Base-by-base conservation (phyloP, 1,140 invertebrate species). In the Cydia pomonella region DNA sequence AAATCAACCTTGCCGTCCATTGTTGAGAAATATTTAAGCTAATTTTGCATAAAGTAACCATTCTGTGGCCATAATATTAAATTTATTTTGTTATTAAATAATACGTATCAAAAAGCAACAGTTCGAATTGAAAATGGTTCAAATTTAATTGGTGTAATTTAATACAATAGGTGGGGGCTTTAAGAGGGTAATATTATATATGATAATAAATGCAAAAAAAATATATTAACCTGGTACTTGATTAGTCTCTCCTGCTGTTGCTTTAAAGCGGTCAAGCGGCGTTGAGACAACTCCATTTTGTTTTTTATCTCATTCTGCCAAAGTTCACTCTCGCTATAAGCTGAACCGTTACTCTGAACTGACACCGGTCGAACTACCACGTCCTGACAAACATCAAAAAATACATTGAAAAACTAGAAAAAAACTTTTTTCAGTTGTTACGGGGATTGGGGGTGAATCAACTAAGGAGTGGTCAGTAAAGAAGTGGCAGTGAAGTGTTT, bases 251-350 rank as follows among this genome's bases (percentile, higher is more conserved):
- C 93, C 76, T 93, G 92, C 75, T 93, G 93, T 74, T 93, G 90
- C 77, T 93, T 93, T 10, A 93, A 81, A 16, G 93, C 89, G 23
- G 85, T 81, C 63, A 93, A 77, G 16, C 91, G 85, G 75, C 91
- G 87, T 80, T 93, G 90, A 3, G 93, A 93, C 73, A 93, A 75
- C 78, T 93, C 93, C 88, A 93, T 92, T 85, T 93, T 93, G 71
- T 87, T 91, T 81, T 93, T 93, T 63, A 93, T 89, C 80, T 93
- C 93, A 80, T 90, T 93, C 77, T 93, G 92, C 92, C 92, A 93
- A 50, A 93, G 82, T 74, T 93, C 92, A 84, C 93, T 93, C n/a
- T 93, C 92, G 72, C 93, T 93, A 76, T 92, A 93, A 5, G 86
- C 83, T 10, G 93, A 93, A 18, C 86, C 91, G 73, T 93, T 93